These are phyloP conservation scores for Parnassius apollo DNA, from an alignment of 2,888 invertebrate genomes.

Conservation along the genomic window DNA sequence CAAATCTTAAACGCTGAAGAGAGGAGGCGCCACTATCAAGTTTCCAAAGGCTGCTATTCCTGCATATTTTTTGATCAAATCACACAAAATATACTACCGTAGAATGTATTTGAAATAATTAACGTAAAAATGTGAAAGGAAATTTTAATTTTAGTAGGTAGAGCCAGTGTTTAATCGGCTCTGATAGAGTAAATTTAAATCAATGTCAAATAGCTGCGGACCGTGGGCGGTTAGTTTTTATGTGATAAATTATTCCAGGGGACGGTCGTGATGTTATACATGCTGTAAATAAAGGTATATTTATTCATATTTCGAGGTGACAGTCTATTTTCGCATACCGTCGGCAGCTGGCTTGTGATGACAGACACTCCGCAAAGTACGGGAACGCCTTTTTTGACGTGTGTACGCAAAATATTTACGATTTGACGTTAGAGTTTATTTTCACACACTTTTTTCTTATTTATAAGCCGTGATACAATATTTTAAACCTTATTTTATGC, in stretches of 20 bases:
- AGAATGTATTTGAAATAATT: no score
- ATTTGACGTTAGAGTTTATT: no score
- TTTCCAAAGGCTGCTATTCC: no score
- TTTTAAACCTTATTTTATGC: no score
- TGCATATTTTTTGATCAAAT: no score
- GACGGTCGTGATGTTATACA: slow-evolving; percentile 40
- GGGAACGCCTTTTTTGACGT: slow-evolving; percentile 29
- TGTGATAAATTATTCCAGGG: slow-evolving; percentile 38
- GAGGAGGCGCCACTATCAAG: no score
- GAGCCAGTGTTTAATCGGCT: background rate
- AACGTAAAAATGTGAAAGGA: no score
- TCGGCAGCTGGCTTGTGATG: slow-evolving; percentile 38
- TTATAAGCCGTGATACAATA: no score
- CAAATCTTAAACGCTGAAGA: no score
- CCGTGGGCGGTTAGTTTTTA: slow-evolving; percentile 35
- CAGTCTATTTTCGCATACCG: slow-evolving; percentile 52
- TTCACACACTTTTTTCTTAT: no score
- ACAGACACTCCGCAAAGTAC: slow-evolving; percentile 38
- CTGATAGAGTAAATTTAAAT: slow-evolving; percentile 6
- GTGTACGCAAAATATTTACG: slow-evolving; percentile 7
- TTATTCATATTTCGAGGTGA: slow-evolving; percentile 62
- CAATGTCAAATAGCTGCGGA: slow-evolving; percentile 13
- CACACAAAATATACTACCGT: no score
- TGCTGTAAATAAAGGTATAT: slow-evolving; percentile 47
- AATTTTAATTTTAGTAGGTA: no score